Evolutionary conservation across 2,113 vertebrate genomes (phyloP).

Genomic region (Neopipo cinnamomea): DNA sequence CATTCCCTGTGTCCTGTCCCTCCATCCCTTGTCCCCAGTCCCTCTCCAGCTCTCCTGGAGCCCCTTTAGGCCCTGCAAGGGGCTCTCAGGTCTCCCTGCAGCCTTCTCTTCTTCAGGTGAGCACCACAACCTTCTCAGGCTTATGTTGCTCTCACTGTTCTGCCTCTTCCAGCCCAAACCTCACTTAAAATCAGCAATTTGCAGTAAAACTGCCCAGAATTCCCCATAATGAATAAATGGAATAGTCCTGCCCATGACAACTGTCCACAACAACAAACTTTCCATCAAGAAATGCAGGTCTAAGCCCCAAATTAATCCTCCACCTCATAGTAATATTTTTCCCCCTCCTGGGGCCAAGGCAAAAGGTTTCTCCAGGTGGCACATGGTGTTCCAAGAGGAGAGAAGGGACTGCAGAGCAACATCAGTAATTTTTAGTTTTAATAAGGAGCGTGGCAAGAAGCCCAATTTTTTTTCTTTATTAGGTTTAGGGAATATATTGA

Average conservation of each 20-base stretch:
- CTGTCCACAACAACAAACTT: fast-evolving
- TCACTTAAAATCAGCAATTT: background rate
- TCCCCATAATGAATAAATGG: fast-evolving
- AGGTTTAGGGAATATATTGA: background rate
- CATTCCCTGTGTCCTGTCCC: too few relatives aligned
- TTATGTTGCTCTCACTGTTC: fast-evolving
- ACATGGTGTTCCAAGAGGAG: fast-evolving
- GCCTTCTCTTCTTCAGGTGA: too few relatives aligned
- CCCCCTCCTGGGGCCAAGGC: background rate
- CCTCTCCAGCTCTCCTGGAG: too few relatives aligned
- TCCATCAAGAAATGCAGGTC: fast-evolving
- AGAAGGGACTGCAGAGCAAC: background rate
- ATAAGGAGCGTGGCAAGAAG: background rate
- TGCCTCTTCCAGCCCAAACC: background rate
- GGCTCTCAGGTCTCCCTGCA: too few relatives aligned
- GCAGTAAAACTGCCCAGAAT: background rate
- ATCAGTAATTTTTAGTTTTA: background rate
- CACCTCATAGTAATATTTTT: background rate
- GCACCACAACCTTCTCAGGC: background rate
- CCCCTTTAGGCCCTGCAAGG: too few relatives aligned
- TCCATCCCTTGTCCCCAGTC: too few relatives aligned
- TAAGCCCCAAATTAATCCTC: background rate
- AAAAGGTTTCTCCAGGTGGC: background rate
- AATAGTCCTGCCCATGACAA: background rate
- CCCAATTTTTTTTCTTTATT: background rate